These are phyloP conservation scores for Crotophaga sulcirostris DNA, from an alignment of 2,113 vertebrate genomes.

Conservation along the genomic window DNA sequence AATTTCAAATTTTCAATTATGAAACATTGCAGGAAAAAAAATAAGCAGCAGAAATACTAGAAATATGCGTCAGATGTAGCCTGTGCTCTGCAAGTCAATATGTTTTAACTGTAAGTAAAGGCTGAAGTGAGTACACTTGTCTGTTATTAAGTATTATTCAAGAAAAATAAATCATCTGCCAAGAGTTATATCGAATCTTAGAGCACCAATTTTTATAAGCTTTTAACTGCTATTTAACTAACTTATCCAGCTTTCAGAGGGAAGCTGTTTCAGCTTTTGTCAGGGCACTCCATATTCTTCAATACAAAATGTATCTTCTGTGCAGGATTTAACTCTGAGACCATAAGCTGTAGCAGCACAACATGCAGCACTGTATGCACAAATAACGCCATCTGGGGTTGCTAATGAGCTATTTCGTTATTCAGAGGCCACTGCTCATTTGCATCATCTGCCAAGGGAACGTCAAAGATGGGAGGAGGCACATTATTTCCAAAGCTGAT, in stretches of 20 bases:
- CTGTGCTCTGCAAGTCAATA: neutral
- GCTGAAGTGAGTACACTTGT: neutral
- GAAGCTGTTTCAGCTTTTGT: neutral
- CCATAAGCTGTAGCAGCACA: fast-evolving
- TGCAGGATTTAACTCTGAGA: neutral
- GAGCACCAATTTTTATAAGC: neutral
- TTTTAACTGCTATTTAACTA: neutral
- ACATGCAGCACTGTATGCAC: neutral
- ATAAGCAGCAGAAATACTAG: neutral
- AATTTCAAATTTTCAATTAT: neutral
- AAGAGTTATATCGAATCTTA: neutral
- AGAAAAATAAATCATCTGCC: neutral
- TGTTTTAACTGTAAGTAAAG: neutral
- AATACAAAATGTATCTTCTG: neutral
- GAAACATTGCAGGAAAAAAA: neutral
- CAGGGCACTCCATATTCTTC: neutral
- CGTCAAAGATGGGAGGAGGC: neutral
- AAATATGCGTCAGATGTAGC: neutral
- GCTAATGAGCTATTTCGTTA: neutral
- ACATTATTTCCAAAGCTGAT: neutral
- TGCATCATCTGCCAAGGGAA: neutral
- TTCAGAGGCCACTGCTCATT: neutral
- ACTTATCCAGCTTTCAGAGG: neutral
- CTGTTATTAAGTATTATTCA: neutral
- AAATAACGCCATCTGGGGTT: neutral